phyloP scores from a whole-genome alignment of 2,888 invertebrate genomes.

The Cyclophora punctaria region DNA sequence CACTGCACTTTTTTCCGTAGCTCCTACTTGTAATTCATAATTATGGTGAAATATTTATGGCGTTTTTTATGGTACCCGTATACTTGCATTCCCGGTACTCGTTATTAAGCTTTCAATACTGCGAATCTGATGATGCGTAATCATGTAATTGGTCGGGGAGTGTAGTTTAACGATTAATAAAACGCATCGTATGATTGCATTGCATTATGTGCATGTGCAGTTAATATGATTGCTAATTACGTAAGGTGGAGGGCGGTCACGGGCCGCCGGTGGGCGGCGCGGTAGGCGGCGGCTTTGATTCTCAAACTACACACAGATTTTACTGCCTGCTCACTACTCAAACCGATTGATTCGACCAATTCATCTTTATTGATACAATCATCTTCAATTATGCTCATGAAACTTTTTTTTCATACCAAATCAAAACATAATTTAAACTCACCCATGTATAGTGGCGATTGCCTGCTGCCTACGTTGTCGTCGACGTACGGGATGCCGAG shows the following conservation, averaged over 20 bases:
- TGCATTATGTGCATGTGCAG: slow-evolving; percentile 12
- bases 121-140: slow-evolving; percentile 18
- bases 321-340: slow-evolving; percentile 27
- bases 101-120: slow-evolving; percentile 8
- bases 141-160: slow-evolving; percentile 18
- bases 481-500: slow-evolving; percentile 95
- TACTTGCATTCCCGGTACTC: neutral
- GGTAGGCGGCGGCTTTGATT: slow-evolving; percentile 39
- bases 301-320: slow-evolving; percentile 33
- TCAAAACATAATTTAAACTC: slow-evolving; percentile 38
- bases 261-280: slow-evolving; percentile 28
- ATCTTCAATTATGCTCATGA: slow-evolving; percentile 6
- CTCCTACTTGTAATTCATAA: too few species aligned
- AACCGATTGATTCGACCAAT: neutral
- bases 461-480: slow-evolving; percentile 93
- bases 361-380: slow-evolving; percentile 9
- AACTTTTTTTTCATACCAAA: slow-evolving; percentile 17
- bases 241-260: slow-evolving; percentile 35
- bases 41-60: too few species aligned
- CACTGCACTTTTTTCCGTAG: too few species aligned
- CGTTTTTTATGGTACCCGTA: too few species aligned
- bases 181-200: slow-evolving; percentile 14
- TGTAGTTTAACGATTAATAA: slow-evolving; percentile 8
- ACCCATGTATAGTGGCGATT: slow-evolving; percentile 95
- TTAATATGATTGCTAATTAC: slow-evolving; percentile 34